These are phyloP conservation scores for Enoplosus armatus DNA, from an alignment of 2,797 vertebrate genomes.

Conservation along the genomic window DNA sequence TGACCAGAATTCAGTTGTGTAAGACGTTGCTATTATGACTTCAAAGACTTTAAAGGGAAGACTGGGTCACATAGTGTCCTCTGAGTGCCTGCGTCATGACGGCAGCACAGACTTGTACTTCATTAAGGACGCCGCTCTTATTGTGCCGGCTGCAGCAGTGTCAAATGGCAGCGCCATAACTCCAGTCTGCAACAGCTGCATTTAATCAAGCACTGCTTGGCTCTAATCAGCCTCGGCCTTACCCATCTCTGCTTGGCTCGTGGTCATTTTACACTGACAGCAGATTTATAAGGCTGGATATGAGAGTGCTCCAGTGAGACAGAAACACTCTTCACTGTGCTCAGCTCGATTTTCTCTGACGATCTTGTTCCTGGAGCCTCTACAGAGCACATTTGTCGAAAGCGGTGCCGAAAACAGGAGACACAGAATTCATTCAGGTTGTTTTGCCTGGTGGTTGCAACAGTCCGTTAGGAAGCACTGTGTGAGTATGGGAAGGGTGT, in stretches of 20 bases:
- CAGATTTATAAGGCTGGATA: conserved; percentile 62
- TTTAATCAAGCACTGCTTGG: conserved; percentile 72
- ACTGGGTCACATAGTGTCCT: conserved; percentile 22
- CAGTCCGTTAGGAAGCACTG: conserved; percentile 11
- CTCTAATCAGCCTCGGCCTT: conserved; percentile 68
- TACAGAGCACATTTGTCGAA: conserved; percentile 5
- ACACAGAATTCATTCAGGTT: conserved; percentile 24
- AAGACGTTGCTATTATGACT: background rate
- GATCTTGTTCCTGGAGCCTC: conserved; percentile 4
- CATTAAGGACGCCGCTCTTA: conserved; percentile 54
- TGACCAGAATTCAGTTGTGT: background rate
- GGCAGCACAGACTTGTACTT: conserved; percentile 45
- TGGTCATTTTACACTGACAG: conserved; percentile 58
- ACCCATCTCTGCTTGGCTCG: conserved; percentile 67
- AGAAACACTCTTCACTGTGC: conserved; percentile 26
- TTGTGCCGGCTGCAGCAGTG: conserved; percentile 53
- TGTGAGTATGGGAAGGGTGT: conserved; percentile 30
- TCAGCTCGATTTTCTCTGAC: background rate
- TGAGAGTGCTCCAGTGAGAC: conserved; percentile 37
- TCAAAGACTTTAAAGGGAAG: conserved; percentile 2
- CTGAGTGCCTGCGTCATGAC: conserved; percentile 12
- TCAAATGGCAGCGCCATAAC: conserved; percentile 58
- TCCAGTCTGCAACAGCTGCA: conserved; percentile 67
- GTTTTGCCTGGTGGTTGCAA: conserved; percentile 10
- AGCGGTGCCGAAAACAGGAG: conserved; percentile 16